Evolutionary conservation across 2,113 vertebrate genomes (phyloP).

Genomic region (Podarcis raffonei): DNA sequence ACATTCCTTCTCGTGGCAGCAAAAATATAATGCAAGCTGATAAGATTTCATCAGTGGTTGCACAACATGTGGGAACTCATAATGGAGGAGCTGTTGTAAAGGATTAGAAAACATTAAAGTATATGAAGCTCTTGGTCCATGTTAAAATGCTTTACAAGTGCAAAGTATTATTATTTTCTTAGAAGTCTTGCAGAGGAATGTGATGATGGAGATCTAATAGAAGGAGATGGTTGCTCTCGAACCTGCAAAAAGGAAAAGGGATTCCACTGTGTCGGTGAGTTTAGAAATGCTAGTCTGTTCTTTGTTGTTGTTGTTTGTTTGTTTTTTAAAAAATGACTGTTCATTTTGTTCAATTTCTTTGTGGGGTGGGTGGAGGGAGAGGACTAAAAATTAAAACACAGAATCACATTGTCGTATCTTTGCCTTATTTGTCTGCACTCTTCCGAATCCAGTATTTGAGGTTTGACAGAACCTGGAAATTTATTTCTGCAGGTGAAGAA

Average conservation of each 20-base stretch:
- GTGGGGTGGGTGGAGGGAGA: no score
- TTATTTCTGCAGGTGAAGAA: background rate
- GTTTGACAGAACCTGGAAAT: background rate
- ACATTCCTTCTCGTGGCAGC: background rate
- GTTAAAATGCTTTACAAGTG: background rate
- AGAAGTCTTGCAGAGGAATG: slow-evolving; percentile 87
- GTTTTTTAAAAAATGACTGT: background rate
- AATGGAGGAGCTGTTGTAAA: background rate
- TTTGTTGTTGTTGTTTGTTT: background rate
- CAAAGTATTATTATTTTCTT: background rate
- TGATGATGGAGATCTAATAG: slow-evolving; percentile 89
- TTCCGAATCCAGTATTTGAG: background rate
- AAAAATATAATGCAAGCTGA: background rate
- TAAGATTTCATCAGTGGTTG: background rate
- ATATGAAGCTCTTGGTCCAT: background rate
- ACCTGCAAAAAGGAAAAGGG: slow-evolving; percentile 84
- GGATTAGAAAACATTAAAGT: background rate
- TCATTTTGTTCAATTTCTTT: background rate
- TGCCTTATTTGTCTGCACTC: background rate
- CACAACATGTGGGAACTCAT: background rate
- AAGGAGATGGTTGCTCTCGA: slow-evolving; percentile 92
- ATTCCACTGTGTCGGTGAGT: slow-evolving; percentile 90
- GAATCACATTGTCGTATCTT: background rate
- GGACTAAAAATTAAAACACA: no score
- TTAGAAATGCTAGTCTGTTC: no score